phyloP scores from a whole-genome alignment of 2,797 vertebrate genomes.

The Channallabes apus region DNA sequence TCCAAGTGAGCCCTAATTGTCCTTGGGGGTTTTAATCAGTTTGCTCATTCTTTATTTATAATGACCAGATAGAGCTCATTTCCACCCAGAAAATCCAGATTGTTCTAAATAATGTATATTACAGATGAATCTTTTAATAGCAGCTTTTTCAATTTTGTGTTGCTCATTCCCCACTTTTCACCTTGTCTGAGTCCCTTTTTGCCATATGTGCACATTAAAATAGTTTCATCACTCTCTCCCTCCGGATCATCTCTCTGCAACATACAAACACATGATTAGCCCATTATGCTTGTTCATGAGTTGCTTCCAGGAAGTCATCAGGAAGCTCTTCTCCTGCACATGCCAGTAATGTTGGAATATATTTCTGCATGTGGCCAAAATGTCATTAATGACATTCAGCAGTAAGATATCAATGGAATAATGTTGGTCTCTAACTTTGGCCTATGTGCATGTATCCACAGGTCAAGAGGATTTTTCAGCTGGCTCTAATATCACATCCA shows the following conservation, averaged over 20 bases:
- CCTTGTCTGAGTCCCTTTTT: neutral
- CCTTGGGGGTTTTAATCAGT: conserved; percentile 5
- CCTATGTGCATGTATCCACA: neutral
- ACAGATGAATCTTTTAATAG: conserved; percentile 10
- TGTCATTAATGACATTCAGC: neutral
- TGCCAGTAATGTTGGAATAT: neutral
- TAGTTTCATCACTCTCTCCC: neutral
- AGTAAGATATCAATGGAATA: neutral
- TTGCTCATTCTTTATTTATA: conserved; percentile 34
- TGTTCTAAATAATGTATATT: conserved; percentile 26
- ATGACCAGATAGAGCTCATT: conserved; percentile 17
- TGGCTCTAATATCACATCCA: neutral
- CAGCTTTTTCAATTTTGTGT: neutral
- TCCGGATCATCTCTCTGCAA: conserved; percentile 28
- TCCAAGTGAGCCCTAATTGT: conserved; percentile 1
- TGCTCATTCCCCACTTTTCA: neutral
- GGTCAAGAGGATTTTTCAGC: neutral
- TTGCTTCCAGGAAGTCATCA: conserved; percentile 13
- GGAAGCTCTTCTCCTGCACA: conserved; percentile 14
- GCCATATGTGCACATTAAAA: neutral
- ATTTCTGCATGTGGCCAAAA: neutral
- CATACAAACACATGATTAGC: conserved; percentile 7
- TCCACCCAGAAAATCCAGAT: conserved; percentile 25
- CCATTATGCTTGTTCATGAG: conserved; percentile 1
- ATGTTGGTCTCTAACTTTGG: neutral